Evolutionary conservation across 2,888 invertebrate species (phyloP).

Genomic region (Eristalis tenax): DNA sequence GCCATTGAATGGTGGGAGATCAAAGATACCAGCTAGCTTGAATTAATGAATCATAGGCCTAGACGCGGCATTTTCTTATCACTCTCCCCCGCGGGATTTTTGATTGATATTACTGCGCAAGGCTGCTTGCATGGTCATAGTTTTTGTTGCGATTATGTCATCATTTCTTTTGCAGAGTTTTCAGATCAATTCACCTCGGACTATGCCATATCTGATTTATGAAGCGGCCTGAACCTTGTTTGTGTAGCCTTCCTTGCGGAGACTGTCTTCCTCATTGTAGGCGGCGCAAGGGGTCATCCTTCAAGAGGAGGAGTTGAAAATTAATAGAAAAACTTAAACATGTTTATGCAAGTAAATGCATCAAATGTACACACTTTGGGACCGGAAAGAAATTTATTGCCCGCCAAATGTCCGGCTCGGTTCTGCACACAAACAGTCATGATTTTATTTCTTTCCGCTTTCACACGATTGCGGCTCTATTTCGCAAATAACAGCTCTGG

Average conservation of each 20-base stretch:
- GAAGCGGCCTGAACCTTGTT: neutral
- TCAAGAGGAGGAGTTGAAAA: neutral
- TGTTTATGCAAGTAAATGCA: neutral
- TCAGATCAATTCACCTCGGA: neutral
- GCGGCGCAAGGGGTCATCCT: neutral
- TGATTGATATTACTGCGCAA: neutral
- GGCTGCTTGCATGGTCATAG: neutral
- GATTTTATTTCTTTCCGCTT: no score
- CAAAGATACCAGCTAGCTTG: neutral
- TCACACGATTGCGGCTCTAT: no score
- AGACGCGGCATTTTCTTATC: neutral
- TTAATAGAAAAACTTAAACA: neutral
- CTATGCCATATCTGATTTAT: neutral
- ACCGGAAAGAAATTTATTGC: no score
- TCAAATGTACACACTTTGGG: no score
- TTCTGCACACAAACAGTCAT: no score
- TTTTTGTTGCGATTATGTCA: neutral
- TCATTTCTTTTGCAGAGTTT: neutral
- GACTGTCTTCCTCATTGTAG: neutral
- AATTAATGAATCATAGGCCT: conserved; percentile 1
- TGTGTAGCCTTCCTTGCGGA: neutral
- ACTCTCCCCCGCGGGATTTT: conserved; percentile 1
- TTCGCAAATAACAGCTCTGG: no score
- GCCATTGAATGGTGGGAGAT: neutral
- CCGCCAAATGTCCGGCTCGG: no score